These are phyloP conservation scores for Cecropterus lyciades DNA, from an alignment of 1,140 invertebrate species.

Conservation along the genomic window DNA sequence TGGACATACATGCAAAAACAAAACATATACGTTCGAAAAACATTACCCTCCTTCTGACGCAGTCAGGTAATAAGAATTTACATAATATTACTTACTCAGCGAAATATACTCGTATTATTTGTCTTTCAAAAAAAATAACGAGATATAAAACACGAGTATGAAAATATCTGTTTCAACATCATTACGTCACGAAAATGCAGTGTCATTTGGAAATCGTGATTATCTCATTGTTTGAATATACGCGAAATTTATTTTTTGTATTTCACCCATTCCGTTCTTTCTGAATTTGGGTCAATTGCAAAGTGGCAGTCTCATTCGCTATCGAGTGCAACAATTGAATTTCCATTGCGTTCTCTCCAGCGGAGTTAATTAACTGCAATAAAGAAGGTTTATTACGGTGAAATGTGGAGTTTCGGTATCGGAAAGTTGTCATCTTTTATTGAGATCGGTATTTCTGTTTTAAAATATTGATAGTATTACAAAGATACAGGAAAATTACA, in stretches of 20 bases:
- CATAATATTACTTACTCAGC: too few species aligned
- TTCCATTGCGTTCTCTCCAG: constrained; percentile 6
- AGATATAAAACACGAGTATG: too few species aligned
- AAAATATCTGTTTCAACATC: background rate
- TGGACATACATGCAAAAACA: too few species aligned
- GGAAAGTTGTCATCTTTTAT: constrained; percentile 8
- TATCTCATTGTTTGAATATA: constrained; percentile 3
- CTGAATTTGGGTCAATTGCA: constrained; percentile 13
- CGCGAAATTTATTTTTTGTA: constrained; percentile 2
- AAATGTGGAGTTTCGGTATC: too few species aligned
- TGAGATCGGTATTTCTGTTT: too few species aligned
- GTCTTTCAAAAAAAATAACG: too few species aligned
- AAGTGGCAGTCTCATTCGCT: background rate
- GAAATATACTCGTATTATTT: too few species aligned
- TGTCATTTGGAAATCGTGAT: constrained; percentile 16
- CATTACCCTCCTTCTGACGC: too few species aligned
- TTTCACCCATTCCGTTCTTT: background rate
- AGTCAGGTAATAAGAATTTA: too few species aligned
- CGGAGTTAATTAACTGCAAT: constrained; percentile 15
- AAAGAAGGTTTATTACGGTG: constrained; percentile 19
- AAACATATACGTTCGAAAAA: too few species aligned
- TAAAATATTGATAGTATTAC: too few species aligned
- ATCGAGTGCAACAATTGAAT: constrained; percentile 10
- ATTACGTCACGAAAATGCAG: constrained; percentile 8
- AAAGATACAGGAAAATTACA: too few species aligned